Conservation (phyloP, 2,888 invertebrate species). For the Pseudococcus longispinus region DNA sequence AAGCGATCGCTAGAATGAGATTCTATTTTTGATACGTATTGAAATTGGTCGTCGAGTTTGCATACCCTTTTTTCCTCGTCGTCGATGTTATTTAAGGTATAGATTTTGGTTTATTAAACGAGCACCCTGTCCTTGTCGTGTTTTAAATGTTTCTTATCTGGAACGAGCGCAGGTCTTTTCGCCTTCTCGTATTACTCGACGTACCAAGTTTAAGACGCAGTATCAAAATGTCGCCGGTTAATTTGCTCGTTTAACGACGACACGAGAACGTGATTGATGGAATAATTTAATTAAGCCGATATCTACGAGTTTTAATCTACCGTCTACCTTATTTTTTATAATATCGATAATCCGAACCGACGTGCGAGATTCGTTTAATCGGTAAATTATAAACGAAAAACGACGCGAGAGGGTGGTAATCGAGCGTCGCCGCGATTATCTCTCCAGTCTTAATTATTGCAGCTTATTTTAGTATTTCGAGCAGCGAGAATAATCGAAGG, state of each 20-base stretch:
- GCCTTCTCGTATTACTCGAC: neutral
- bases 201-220: neutral
- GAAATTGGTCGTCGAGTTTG: too few species aligned
- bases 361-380: slow-evolving; percentile 6
- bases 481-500: neutral
- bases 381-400: slow-evolving; percentile 23
- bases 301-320: slow-evolving; percentile 5
- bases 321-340: neutral
- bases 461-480: neutral
- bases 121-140: neutral
- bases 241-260: slow-evolving; percentile 4
- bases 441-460: neutral
- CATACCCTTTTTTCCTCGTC: too few species aligned
- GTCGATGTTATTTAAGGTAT: too few species aligned
- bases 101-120: too few species aligned
- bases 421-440: neutral
- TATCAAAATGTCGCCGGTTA: slow-evolving; percentile 31
- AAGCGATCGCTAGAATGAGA: neutral
- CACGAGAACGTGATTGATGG: slow-evolving; percentile 16
- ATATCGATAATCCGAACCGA: slow-evolving; percentile 13
- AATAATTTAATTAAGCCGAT: slow-evolving; percentile 12
- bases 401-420: neutral
- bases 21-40: neutral
- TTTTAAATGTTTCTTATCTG: neutral
- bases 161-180: neutral